phyloP scores from a whole-genome alignment of 2,797 vertebrate species.

The Parauchenoglanis ngamensis region DNA sequence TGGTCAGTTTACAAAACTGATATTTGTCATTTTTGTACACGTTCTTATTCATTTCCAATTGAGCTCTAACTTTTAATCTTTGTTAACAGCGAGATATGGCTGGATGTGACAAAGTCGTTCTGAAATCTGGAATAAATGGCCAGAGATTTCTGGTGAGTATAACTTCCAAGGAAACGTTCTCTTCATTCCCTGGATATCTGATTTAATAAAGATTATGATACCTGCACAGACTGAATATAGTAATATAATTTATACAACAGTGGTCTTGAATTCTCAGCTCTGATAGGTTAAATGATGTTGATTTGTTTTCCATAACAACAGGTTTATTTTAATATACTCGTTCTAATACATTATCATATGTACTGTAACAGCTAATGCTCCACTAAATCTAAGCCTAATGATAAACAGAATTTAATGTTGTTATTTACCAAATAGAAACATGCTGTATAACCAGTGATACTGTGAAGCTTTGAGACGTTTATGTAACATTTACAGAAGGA shows the following conservation, averaged over 20 bases:
- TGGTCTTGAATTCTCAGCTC: not conserved
- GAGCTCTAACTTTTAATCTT: not conserved
- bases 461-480: not conserved
- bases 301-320: not conserved
- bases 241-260: not conserved
- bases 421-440: not conserved
- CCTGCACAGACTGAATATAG: not conserved
- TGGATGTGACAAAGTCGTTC: constrained; percentile 87
- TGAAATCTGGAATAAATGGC: constrained; percentile 83
- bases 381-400: not conserved
- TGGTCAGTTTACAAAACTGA: not conserved
- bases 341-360: not conserved
- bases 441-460: not conserved
- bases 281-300: not conserved
- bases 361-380: not conserved
- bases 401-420: not conserved
- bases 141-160: constrained; percentile 89
- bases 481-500: not conserved
- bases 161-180: not conserved
- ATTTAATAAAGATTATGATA: not conserved
- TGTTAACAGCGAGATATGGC: constrained; percentile 77
- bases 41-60: constrained; percentile 9
- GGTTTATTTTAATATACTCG: not conserved
- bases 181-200: not conserved
- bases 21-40: not conserved